Conservation (phyloP, 2,888 invertebrate genomes). For the Drosophila testacea region DNA sequence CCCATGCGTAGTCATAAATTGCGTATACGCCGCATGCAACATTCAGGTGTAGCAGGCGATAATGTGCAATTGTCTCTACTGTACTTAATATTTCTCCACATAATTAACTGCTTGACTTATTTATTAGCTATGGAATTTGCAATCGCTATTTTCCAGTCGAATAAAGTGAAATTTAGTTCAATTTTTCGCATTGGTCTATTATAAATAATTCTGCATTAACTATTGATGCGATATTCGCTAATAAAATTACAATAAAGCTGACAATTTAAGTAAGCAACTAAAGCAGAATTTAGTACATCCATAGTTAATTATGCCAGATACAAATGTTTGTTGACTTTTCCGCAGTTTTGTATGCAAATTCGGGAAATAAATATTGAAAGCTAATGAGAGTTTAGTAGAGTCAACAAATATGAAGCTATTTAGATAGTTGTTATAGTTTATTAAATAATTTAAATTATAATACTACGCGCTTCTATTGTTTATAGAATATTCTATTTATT, state of each 20-base stretch:
- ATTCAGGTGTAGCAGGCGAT: not conserved
- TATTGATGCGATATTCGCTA: slow-evolving; percentile 22
- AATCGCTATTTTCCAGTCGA: slow-evolving; percentile 1
- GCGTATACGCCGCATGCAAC: slow-evolving; percentile 34
- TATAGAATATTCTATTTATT: not conserved
- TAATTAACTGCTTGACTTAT: slow-evolving; percentile 21
- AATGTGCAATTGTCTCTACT: slow-evolving; percentile 24
- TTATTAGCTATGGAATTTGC: slow-evolving; percentile 14
- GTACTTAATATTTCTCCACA: slow-evolving; percentile 6
- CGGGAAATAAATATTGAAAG: slow-evolving; percentile 2
- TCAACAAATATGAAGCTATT: not conserved
- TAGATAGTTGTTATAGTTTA: not conserved
- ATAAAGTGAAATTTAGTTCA: not conserved
- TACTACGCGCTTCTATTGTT: not conserved
- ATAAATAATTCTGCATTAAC: slow-evolving; percentile 19
- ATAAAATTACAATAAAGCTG: slow-evolving; percentile 20
- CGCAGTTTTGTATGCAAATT: slow-evolving; percentile 14
- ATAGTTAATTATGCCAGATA: slow-evolving; percentile 5
- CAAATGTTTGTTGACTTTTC: slow-evolving; percentile 6
- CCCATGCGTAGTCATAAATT: slow-evolving; percentile 15
- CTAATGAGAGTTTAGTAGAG: not conserved
- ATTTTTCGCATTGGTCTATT: not conserved
- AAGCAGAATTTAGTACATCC: not conserved
- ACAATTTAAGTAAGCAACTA: slow-evolving; percentile 6
- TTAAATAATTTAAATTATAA: not conserved